Evolutionary conservation across 2,888 invertebrate genomes (phyloP), one percentile per base, ranked within the genome.

Genomic region (Hoplodrina blanda): DNA sequence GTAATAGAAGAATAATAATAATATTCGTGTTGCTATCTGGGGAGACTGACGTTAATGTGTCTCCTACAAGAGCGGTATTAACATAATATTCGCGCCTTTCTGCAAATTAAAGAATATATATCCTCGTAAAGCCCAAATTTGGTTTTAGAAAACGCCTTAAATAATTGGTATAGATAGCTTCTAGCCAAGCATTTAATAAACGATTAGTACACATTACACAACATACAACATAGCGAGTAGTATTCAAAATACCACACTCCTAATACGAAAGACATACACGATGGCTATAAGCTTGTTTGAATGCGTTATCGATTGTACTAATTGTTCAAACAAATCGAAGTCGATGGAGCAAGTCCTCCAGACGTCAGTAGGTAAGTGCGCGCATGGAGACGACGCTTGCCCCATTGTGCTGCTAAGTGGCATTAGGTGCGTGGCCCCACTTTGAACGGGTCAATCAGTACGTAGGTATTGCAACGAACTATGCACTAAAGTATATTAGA

Each of bases 341-440:
- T 44, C 30, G n/a, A 30, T 46, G 17, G n/a, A 62, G 30, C 50
- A 37, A 65, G 46, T 76, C 44, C 52, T 66, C 30, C 6, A 78
- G 57, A 71, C 44, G 15, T 44, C 44, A 44, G 53, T 70, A 76
- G 69, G 69, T 59, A 76, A 76, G 69, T 59, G 20, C 44, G 57
- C 17, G 33, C 13, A 76, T 41, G 7, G 41, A 76, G n/a, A 53
- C 13, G 19, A 44, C 19, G 2, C n/a, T 46, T 30, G 50, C 19
- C 62, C 30, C 64, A 65, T 77, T 77, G 72, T 71, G n/a, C 44
- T 20, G 20, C 52, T 72, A 72, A 72, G 65, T 76, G 65, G 72
- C 20, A 78, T 77, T 72, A 76, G 57, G 11, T 10, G 44, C 10
- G 49, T 20, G 33, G 25, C 19, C 37, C 37, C 20, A 49, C 52